Evolutionary conservation across 2,888 invertebrate genomes (phyloP).

Genomic region (Athrips mouffetella): DNA sequence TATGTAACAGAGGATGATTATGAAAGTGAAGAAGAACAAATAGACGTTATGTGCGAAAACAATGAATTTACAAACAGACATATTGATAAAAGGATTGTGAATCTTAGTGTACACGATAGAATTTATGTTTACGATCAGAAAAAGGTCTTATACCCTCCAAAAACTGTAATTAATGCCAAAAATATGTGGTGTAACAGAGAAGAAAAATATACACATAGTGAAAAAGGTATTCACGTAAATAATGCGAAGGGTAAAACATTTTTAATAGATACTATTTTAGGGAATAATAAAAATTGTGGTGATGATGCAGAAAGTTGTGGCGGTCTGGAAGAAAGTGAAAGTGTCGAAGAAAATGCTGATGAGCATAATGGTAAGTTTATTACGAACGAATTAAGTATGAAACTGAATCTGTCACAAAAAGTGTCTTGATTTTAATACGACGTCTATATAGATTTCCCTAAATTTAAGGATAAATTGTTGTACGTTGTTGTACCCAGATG

Average conservation of each 20-base stretch:
- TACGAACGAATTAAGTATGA: background rate
- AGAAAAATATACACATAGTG: constrained; percentile 33
- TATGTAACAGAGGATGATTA: constrained; percentile 58
- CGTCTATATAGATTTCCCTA: no score
- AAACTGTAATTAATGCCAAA: constrained; percentile 39
- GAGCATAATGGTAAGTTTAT: constrained; percentile 62
- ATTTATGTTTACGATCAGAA: constrained; percentile 47
- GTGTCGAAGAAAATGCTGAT: constrained; percentile 59
- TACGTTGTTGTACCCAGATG: no score
- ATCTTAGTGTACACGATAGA: constrained; percentile 41
- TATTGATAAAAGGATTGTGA: constrained; percentile 34
- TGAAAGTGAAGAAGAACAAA: constrained; percentile 71
- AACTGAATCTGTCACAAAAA: no score
- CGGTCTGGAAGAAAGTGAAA: constrained; percentile 38
- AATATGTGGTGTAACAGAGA: constrained; percentile 33
- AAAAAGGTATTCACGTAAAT: constrained; percentile 37
- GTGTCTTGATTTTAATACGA: no score
- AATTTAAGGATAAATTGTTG: no score
- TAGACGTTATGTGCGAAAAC: constrained; percentile 70
- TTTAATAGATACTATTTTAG: constrained; percentile 77
- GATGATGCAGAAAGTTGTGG: constrained; percentile 30
- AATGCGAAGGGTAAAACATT: constrained; percentile 71
- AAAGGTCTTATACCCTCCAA: constrained; percentile 42
- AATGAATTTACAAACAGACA: constrained; percentile 40
- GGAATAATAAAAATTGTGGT: constrained; percentile 51